phyloP scores from a whole-genome alignment of 2,888 invertebrate species.

The Drepana falcataria region DNA sequence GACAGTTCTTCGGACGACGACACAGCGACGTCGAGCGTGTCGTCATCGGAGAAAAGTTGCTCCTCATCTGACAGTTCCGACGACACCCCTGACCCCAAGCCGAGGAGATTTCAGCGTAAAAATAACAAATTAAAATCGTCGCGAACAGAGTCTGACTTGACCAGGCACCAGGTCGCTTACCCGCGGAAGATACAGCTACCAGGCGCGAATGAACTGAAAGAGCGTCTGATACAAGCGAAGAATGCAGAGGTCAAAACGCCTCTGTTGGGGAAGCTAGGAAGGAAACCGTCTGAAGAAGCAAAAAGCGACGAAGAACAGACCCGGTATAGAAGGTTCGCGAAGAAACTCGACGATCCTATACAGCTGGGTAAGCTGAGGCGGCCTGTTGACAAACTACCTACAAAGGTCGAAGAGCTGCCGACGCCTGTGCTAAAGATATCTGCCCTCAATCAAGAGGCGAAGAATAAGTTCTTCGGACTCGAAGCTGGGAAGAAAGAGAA shows the following conservation, averaged over 20 bases:
- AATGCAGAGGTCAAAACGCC: constrained; percentile 55
- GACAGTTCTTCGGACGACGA: constrained; percentile 76
- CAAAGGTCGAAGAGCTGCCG: constrained; percentile 36
- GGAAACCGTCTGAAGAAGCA: constrained; percentile 52
- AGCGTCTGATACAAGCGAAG: constrained; percentile 52
- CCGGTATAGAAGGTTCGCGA: constrained; percentile 45
- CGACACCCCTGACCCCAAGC: constrained; percentile 54
- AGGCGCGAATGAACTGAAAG: constrained; percentile 44
- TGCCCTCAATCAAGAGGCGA: constrained; percentile 58
- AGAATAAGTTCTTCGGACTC: constrained; percentile 68
- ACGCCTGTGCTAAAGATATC: constrained; percentile 57
- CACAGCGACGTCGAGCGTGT: constrained; percentile 62
- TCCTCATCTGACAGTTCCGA: constrained; percentile 71
- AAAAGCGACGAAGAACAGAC: constrained; percentile 54
- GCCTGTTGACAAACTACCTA: constrained; percentile 45
- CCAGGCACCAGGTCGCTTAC: constrained; percentile 45
- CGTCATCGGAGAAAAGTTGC: constrained; percentile 71
- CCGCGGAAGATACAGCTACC: constrained; percentile 40
- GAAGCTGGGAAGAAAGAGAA: constrained; percentile 56
- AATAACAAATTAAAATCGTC: constrained; percentile 66
- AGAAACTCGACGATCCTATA: constrained; percentile 60
- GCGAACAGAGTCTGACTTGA: constrained; percentile 67
- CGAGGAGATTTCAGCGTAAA: constrained; percentile 59
- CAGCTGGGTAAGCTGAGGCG: constrained; percentile 61
- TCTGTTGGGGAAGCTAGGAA: constrained; percentile 55